Evolutionary conservation across 2,797 vertebrate species (phyloP), one percentile per base, ranked within the genome.

Genomic region (Clarias platycephalus): DNA sequence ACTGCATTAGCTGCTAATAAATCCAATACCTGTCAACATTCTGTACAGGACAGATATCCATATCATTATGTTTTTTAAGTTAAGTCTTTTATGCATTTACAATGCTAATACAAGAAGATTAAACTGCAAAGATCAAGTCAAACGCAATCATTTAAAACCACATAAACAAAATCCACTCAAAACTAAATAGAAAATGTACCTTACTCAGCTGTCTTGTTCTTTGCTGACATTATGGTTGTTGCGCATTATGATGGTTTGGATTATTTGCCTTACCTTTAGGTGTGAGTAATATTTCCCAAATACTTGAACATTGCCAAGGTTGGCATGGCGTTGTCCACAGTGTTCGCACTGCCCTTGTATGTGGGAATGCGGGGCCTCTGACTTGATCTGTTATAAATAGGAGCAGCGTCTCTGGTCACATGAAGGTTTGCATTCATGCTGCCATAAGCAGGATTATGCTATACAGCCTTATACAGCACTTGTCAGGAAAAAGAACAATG

Each of bases 311-410:
- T 89, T 89, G 87, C 86, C 82, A 87, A 85, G 82, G 84, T 88
- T 84, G 83, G 90, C 88, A 91, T 87, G 83, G 68, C 80, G 9
- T 31, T 83, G 86, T 86, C 80, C 84, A 86, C 84, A 83, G 85
- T 85, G 90, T 68, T 91, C 86, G 22, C 83, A 88, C 87, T 93
- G 94, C 87, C 92, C 92, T 94, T 94, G 92, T 75, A 15, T 87
- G 77, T 90, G 90, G 88, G 88, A 89, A 85, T 86, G 76, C 62
- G 90, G 84, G 84, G 86, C 81, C 80, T 90, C 90, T 49, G 74
- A 76, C 75, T 79, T 40, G 78, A 57, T 82, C 87, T 87, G 93
- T 90, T 95, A 95, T 94, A 93, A 95, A 95, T 95, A 95, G 93
- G 93, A 93, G 91, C 72, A 81, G 87, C 90, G 89, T 90, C 88